Conservation (phyloP, 1,140 invertebrate genomes). For the Ostrea edulis region DNA sequence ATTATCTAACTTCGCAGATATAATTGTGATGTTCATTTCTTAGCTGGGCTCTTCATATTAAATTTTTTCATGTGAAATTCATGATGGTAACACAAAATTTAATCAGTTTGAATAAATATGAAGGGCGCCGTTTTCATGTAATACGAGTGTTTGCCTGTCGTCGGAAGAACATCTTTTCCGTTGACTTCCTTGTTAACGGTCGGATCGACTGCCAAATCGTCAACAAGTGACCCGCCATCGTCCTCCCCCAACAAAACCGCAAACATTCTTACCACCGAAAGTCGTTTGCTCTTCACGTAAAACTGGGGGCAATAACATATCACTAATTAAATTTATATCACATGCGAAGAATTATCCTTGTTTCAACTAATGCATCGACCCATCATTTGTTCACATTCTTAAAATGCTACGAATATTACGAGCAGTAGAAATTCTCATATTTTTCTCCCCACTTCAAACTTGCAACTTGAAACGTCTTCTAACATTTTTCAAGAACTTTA, state of each 20-base stretch:
- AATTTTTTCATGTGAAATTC: too few species aligned
- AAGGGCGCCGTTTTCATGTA: constrained; percentile 26
- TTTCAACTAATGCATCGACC: not conserved
- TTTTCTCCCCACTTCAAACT: not conserved
- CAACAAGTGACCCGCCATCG: constrained; percentile 17
- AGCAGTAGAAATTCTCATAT: not conserved
- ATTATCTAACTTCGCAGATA: too few species aligned
- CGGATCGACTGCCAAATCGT: not conserved
- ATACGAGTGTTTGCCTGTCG: not conserved
- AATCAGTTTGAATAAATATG: constrained; percentile 8
- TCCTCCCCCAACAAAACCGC: constrained; percentile 26
- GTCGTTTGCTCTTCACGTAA: not conserved
- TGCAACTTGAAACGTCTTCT: too few species aligned
- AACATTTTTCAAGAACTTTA: too few species aligned
- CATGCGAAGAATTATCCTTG: not conserved
- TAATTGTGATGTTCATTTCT: too few species aligned
- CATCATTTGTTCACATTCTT: not conserved
- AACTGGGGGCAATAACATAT: constrained; percentile 2
- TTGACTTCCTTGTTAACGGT: not conserved
- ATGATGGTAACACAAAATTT: not conserved
- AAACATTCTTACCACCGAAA: constrained; percentile 1
- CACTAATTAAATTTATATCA: constrained; percentile 1
- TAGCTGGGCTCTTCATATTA: too few species aligned
- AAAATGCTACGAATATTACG: not conserved
- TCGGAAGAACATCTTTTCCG: not conserved